Conservation (phyloP, 2,797 vertebrate genomes). For the Sebastes glaucus region DNA sequence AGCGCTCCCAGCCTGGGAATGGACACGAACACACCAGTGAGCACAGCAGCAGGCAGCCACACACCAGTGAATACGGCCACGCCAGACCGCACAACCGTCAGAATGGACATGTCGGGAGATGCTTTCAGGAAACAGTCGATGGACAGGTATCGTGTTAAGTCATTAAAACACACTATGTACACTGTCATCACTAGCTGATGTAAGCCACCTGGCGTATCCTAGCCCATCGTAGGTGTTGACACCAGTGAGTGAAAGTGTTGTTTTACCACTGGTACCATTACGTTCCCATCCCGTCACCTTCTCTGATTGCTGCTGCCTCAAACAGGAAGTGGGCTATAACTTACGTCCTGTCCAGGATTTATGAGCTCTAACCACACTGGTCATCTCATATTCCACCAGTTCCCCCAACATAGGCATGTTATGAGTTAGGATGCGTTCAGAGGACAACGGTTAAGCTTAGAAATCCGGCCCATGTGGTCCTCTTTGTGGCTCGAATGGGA, state of each 20-base stretch:
- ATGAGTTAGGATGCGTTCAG: constrained; percentile 33
- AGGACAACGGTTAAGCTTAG: constrained; percentile 20
- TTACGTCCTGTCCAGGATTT: constrained; percentile 50
- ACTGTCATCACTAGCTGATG: constrained; percentile 25
- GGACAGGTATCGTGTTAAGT: constrained; percentile 86
- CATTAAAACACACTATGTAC: background rate
- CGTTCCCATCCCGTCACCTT: constrained; percentile 13
- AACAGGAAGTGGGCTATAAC: constrained; percentile 42
- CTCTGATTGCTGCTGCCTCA: constrained; percentile 26
- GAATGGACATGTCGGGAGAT: constrained; percentile 85
- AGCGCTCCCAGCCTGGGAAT: constrained; percentile 80
- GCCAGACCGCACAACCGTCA: constrained; percentile 59
- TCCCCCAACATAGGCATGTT: constrained; percentile 20
- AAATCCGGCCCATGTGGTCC: constrained; percentile 27
- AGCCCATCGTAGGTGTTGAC: constrained; percentile 2
- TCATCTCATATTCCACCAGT: constrained; percentile 48
- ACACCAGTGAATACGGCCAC: constrained; percentile 38
- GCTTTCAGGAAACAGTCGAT: constrained; percentile 89
- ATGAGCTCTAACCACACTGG: constrained; percentile 35
- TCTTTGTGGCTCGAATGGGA: constrained; percentile 1
- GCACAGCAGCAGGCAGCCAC: constrained; percentile 65
- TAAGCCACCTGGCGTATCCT: constrained; percentile 2
- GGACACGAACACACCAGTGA: constrained; percentile 66
- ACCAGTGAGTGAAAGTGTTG: constrained; percentile 5
- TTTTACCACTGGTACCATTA: constrained; percentile 29